Percentiles rank a stretch among this genome's conserved stretches.
Evolutionary conservation across 2,113 vertebrate species (phyloP).

Genomic region (Suricata suricatta): DNA sequence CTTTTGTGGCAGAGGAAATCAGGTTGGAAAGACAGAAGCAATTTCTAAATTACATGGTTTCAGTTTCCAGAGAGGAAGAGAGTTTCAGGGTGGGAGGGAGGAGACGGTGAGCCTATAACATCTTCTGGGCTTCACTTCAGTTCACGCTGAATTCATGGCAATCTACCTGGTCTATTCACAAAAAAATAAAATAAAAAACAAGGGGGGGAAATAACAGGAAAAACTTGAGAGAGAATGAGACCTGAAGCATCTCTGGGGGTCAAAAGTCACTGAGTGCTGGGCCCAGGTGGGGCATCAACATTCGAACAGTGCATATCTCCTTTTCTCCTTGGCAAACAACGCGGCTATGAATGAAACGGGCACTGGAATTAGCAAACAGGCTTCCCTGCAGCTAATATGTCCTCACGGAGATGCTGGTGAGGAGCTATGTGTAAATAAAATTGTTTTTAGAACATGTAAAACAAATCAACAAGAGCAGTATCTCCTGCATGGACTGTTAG

Average conservation of each 20-base stretch:
- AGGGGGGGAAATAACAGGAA: not conserved
- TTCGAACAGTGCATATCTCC: not conserved
- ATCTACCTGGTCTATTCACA: not conserved
- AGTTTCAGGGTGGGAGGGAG: not conserved
- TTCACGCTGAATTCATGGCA: slow-evolving; percentile 45
- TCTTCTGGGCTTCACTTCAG: slow-evolving; percentile 22
- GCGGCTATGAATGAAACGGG: not conserved
- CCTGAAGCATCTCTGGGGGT: not conserved
- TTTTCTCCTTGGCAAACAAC: not conserved
- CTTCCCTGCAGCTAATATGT: not conserved
- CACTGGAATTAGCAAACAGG: not conserved
- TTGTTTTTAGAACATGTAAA: not conserved
- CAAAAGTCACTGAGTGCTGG: not conserved
- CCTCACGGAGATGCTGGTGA: not conserved
- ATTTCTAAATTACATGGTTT: slow-evolving; percentile 75
- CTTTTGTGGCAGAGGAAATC: slow-evolving; percentile 53
- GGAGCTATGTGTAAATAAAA: not conserved
- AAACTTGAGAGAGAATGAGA: not conserved
- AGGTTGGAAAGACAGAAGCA: slow-evolving; percentile 58
- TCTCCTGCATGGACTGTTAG: not conserved
- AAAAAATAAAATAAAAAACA: not conserved
- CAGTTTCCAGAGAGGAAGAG: slow-evolving; percentile 50
- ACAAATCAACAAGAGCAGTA: not conserved
- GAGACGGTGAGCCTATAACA: not conserved
- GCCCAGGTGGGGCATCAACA: not conserved